Conservation (phyloP, 2,888 invertebrate species). For the Atethmia centrago region DNA sequence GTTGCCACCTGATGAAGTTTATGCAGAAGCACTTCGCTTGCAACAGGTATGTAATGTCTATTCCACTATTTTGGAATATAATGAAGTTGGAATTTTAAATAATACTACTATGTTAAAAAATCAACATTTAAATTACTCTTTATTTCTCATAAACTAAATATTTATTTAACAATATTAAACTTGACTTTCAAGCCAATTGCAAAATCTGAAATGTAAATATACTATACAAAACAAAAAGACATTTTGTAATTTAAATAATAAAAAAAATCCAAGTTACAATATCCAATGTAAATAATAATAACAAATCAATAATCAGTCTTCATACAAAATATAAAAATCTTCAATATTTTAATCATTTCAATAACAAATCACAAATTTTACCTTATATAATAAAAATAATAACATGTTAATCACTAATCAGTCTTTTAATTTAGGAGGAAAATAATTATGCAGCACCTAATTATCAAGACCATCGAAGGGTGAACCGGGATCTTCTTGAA, state of each 20-base stretch:
- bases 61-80: background rate
- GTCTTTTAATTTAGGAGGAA: slow-evolving; percentile 11
- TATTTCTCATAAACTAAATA: background rate
- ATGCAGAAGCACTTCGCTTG: slow-evolving; percentile 5
- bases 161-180: too few species aligned
- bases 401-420: background rate
- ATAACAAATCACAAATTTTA: background rate
- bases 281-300: background rate
- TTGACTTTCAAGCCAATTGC: too few species aligned
- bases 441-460: slow-evolving; percentile 9
- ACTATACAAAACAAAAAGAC: too few species aligned
- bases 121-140: slow-evolving; percentile 4
- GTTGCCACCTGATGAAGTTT: too few species aligned
- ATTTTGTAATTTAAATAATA: background rate
- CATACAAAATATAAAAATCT: background rate
- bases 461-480: slow-evolving; percentile 4
- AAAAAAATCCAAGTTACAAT: background rate
- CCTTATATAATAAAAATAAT: background rate
- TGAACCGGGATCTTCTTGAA: too few species aligned
- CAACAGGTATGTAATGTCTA: background rate
- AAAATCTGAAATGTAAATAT: too few species aligned
- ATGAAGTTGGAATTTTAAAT: background rate
- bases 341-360: too few species aligned
- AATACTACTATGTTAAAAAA: slow-evolving; percentile 5
- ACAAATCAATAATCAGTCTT: background rate